Base-by-base conservation (phyloP, 2,888 invertebrate species). In the Amaurobius ferox region DNA sequence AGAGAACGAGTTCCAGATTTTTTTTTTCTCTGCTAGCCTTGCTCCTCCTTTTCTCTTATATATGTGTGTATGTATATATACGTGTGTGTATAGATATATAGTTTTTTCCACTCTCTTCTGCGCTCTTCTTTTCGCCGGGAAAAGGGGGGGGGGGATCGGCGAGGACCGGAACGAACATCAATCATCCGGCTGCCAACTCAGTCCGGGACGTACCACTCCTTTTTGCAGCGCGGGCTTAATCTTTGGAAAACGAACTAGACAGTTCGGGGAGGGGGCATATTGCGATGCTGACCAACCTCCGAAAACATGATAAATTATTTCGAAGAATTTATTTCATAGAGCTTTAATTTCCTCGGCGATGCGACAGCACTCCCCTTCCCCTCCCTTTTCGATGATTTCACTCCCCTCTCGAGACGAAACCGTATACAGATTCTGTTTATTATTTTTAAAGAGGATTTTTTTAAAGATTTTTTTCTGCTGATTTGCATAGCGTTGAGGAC, bases 281-380 rank as follows among this genome's bases (percentile, higher is more conserved):
- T 87, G 87, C 87, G 61, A 39, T n/a, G 77, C 70, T 81, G 80
- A 87, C 81, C 87, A 79, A 35, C 71, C 77, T 61, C 62, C 70
- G 77, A 86, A 78, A 87, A 87, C 87, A 87, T 87, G 87, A 87
- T 87, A 87, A 87, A 87, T 87, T 87, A 87, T 87, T 87, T 87
- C 87, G 62, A 80, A 81, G 87, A 87, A 87, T 87, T 87, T 87
- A 87, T 87, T 87, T 87, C 87, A 87, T 87, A 87, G 80, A 87
- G 78, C 80, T 87, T 87, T 87, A 87, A 87, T 87, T 87, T 87
- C 87, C 87, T 79, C 61, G 64, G 61, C 83, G 83, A 85, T 78
- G 83, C 83, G 83, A 85, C 83, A 86, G 77, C 68, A 71, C 68
- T 62, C 39, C 67, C 61, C 40, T 32, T 64, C 40, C 70, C 28